A percentile compares a stretch with the other conserved stretches of the same genome.
These are phyloP conservation scores for Girardinichthys multiradiatus DNA, from an alignment of 2,113 vertebrate genomes.

Conservation along the genomic window DNA sequence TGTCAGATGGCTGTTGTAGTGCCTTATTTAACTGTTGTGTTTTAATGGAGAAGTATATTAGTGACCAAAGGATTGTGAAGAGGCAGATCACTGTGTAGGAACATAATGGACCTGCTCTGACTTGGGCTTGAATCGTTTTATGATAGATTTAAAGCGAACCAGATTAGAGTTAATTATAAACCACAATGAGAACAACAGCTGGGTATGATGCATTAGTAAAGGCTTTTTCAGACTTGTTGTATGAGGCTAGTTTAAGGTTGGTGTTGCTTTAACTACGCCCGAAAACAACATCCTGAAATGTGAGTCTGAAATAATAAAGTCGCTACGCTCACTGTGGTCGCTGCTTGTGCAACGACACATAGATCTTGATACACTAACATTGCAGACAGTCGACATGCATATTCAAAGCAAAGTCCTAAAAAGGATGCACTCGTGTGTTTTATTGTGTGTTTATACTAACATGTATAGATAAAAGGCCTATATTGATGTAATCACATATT, in stretches of 20 bases:
- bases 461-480: constrained; percentile 54
- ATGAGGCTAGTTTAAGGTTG: not conserved
- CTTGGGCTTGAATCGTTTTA: constrained; percentile 1
- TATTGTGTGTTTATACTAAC: constrained; percentile 40
- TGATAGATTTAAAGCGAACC: constrained; percentile 3
- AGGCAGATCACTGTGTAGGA: constrained; percentile 27
- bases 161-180: not conserved
- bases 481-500: constrained; percentile 57
- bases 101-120: constrained; percentile 14
- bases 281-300: not conserved
- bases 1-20: constrained; percentile 60
- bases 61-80: constrained; percentile 65
- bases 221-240: not conserved
- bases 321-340: constrained; percentile 6
- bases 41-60: constrained; percentile 38
- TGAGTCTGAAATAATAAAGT: constrained; percentile 32
- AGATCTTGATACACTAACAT: constrained; percentile 39
- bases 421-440: constrained; percentile 59
- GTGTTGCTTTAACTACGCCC: too few relatives aligned
- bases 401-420: constrained; percentile 54
- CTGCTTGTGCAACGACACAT: constrained; percentile 55
- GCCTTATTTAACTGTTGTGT: constrained; percentile 69
- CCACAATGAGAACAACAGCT: not conserved
- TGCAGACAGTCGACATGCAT: constrained; percentile 28
- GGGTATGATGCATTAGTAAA: not conserved